Conservation (phyloP, 2,113 vertebrate species). For the Dicentrarchus labrax region DNA sequence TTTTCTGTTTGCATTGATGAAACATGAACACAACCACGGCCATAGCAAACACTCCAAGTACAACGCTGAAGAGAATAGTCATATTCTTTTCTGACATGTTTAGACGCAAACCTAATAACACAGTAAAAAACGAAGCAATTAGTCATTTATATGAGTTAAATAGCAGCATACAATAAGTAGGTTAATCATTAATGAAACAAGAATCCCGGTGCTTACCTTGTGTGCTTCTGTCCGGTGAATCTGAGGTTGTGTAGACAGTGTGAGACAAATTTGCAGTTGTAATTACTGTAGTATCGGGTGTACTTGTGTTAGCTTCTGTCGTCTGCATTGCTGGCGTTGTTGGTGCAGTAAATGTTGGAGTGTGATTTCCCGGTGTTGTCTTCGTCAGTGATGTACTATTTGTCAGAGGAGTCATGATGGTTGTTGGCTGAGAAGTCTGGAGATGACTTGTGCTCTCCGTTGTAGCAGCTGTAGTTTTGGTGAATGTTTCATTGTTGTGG, state of each 20-base stretch:
- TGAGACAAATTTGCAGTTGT: slow-evolving; percentile 37
- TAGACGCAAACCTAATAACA: slow-evolving; percentile 52
- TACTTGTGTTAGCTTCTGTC: slow-evolving; percentile 30
- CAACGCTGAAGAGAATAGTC: slow-evolving; percentile 80
- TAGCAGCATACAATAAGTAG: background rate
- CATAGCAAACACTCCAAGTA: slow-evolving; percentile 74
- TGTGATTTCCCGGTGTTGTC: slow-evolving; percentile 12
- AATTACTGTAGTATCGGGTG: slow-evolving; percentile 3
- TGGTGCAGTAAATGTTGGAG: background rate
- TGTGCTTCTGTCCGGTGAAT: slow-evolving; percentile 24
- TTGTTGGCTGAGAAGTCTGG: slow-evolving; percentile 33
- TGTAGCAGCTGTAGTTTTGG: background rate
- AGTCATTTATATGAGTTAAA: background rate
- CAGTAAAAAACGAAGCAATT: background rate
- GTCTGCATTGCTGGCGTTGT: slow-evolving; percentile 20
- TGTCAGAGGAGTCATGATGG: slow-evolving; percentile 13
- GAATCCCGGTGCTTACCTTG: slow-evolving; percentile 44
- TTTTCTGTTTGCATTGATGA: slow-evolving; percentile 75
- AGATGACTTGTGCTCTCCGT: slow-evolving; percentile 36
- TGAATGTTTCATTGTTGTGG: background rate
- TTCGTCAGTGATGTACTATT: slow-evolving; percentile 10
- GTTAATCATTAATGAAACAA: background rate
- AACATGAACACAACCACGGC: slow-evolving; percentile 66
- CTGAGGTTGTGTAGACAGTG: slow-evolving; percentile 23
- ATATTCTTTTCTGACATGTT: slow-evolving; percentile 77